Evolutionary conservation across 2,113 vertebrate genomes (phyloP).

Genomic region (Coptodon bakossiorum): DNA sequence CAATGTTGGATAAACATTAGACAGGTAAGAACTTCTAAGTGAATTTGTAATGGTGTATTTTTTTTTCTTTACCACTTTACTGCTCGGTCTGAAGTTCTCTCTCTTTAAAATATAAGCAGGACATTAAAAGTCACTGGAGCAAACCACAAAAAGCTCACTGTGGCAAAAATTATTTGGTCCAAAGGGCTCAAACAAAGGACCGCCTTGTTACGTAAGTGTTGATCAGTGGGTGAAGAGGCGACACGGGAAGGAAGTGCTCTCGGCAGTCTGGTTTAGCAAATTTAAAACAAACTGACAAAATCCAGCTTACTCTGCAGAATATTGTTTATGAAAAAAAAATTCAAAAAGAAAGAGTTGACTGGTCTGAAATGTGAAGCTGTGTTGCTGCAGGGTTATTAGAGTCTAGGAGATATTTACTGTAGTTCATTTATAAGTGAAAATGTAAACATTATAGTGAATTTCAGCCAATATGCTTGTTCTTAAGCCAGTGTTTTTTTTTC

Average conservation of each 20-base stretch:
- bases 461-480: neutral
- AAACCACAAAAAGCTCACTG: neutral
- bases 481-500: neutral
- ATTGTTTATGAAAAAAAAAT: neutral
- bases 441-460: neutral
- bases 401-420: neutral
- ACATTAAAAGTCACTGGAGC: neutral
- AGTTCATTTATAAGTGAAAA: neutral
- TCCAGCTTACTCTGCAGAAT: neutral
- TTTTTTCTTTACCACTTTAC: neutral
- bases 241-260: conserved; percentile 22
- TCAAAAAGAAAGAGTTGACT: neutral
- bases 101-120: neutral
- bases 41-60: neutral
- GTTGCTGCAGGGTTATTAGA: neutral
- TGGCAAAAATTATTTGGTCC: neutral
- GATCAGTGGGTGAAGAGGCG: neutral
- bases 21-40: neutral
- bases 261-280: conserved; percentile 27
- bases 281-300: neutral
- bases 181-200: conserved; percentile 21
- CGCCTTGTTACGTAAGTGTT: conserved; percentile 31
- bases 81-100: neutral
- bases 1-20: neutral
- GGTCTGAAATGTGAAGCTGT: neutral